Base-by-base conservation (phyloP, 2,888 invertebrate species). In the Lasioglossum vierecki region DNA sequence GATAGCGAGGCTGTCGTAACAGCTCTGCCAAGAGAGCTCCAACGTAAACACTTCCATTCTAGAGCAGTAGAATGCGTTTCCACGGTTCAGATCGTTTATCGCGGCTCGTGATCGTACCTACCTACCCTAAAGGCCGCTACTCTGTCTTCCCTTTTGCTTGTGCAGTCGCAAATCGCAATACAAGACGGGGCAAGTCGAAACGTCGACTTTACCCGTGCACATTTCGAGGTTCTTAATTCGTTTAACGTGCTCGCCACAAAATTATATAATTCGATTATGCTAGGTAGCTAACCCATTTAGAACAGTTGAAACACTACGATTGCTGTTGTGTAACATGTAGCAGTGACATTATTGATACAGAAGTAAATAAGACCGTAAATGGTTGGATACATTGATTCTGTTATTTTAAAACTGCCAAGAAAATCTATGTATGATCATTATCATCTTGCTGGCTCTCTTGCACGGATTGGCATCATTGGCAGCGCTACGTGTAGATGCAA, bases 1-100 rank as follows among this genome's bases (percentile, higher is more conserved):
- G 53, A 53, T n/a, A 8, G 49, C 49, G 2, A 18, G 18, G 22
- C 22, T 53, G 53, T 53, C 53, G 53, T 53, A 53, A 53, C 53
- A 53, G 22, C 53, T 22, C 22, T 0, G 53, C 53, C 22, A n/a
- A n/a, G 49, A 18, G 22, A 3, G 53, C 22, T 9, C 22, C 22
- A 53, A 53, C 53, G 53, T 53, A 53, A 53, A 53, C 53, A 53
- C 53, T 53, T 53, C 53, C 53, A 53, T 53, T 53, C 53, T 53
- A 53, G 53, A 53, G 53, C 53, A 22, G 53, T 53, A 53, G 53
- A 53, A 53, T 53, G 53, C 53, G 53, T 53, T 53, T 53, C 53
- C 53, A n/a, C 2, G 53, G 53, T 53, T 53, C 53, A 1, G 53
- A 53, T 53, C 22, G 53, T n/a, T 53, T 53, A 53, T 53, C 22